A percentile compares a stretch with the other conserved stretches of the same genome.
Conservation (phyloP, 2,113 vertebrate genomes). For the Mellivora capensis region DNA sequence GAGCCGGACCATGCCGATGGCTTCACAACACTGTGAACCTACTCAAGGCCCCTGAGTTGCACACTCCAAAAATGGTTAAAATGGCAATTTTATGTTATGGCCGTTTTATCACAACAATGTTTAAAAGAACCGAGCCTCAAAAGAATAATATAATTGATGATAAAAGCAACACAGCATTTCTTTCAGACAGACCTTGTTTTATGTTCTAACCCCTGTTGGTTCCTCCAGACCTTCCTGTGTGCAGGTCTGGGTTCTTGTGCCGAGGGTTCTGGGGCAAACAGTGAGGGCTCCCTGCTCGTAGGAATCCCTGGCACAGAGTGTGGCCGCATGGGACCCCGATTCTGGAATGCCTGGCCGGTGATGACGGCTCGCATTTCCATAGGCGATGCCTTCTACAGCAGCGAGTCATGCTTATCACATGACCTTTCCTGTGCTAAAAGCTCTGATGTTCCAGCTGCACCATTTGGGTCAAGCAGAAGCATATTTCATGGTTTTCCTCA, state of each 20-base stretch:
- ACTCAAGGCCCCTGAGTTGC: neutral
- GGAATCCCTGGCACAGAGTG: neutral
- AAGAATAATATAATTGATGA: neutral
- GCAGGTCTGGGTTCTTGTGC: fast-evolving
- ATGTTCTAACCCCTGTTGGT: fast-evolving
- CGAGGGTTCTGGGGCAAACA: neutral
- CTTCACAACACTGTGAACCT: neutral
- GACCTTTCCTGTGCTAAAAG: neutral
- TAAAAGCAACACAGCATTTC: neutral
- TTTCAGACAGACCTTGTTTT: neutral
- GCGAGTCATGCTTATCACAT: neutral
- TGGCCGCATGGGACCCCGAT: neutral
- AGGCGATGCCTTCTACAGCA: neutral
- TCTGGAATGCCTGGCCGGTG: neutral
- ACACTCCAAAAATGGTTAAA: neutral
- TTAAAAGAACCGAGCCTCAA: neutral
- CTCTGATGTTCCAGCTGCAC: neutral
- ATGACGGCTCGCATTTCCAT: neutral
- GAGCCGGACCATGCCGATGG: neutral
- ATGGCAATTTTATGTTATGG: neutral
- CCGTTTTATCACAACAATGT: neutral
- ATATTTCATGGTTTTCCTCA: neutral
- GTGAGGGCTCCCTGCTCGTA: neutral
- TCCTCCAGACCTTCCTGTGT: neutral
- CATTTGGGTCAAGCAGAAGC: neutral